These are phyloP conservation scores for Macquaria ambigua DNA, from an alignment of 2,113 vertebrate species.

Conservation along the genomic window DNA sequence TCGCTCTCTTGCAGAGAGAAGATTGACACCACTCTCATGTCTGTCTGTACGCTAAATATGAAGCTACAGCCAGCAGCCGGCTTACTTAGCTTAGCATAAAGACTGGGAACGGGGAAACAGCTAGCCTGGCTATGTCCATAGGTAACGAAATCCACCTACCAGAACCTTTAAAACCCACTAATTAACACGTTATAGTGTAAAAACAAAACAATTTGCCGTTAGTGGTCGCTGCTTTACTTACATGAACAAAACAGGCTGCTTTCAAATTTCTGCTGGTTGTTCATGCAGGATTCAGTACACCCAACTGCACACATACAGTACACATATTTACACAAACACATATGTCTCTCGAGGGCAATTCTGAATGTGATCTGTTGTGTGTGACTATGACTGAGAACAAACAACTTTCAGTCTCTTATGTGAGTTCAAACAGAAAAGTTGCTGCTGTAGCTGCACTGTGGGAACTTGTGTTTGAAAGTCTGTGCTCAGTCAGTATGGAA, in stretches of 20 bases:
- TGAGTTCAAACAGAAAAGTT: slow-evolving; percentile 15
- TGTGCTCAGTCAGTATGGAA: no score
- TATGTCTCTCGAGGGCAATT: not conserved
- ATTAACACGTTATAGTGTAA: not conserved
- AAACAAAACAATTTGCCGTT: no score
- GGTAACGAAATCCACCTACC: not conserved
- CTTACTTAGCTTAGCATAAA: no score
- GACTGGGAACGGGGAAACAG: no score
- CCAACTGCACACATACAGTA: slow-evolving; percentile 24
- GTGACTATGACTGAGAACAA: slow-evolving; percentile 39
- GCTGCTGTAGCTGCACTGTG: slow-evolving; percentile 27
- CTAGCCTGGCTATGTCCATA: not conserved
- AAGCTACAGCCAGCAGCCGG: no score
- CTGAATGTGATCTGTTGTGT: slow-evolving; percentile 14
- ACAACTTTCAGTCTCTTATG: slow-evolving; percentile 4
- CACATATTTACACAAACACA: slow-evolving; percentile 57
- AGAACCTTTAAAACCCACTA: not conserved
- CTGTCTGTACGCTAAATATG: not conserved
- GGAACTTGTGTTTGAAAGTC: slow-evolving; percentile 27
- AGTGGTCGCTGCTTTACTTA: no score
- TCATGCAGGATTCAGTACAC: not conserved
- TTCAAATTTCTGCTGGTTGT: not conserved
- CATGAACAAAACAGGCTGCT: not conserved
- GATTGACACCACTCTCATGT: not conserved
- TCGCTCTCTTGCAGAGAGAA: not conserved